Evolutionary conservation across 2,888 invertebrate genomes (phyloP), one percentile per base, ranked within the genome.

Genomic region (Callyntrura sp.): DNA sequence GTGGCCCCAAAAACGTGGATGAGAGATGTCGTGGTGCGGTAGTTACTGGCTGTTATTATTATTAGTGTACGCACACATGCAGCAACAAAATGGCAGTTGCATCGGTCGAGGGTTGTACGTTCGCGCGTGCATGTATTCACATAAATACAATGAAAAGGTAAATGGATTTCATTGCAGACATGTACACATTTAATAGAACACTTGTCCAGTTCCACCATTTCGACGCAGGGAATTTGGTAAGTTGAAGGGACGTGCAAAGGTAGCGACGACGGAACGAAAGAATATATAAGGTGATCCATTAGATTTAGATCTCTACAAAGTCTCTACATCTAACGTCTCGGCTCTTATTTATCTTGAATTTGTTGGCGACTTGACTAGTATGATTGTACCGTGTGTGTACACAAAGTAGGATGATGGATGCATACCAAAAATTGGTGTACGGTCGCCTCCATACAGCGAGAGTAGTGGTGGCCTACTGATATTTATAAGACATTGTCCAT

Each of bases 41-140:
- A 17, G n/a, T 14, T 14, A 48, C 20, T 45, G 35, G n/a, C 25
- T 45, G 9, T 48, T 73, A 51, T 73, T 73, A 73, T 73, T 73
- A 51, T 73, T 73, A 1, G 25, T 62, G 62, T 62, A 62, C n/a
- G 51, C 28, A 73, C 48, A 76, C 25, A 76, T 76, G 48, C 70
- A 62, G 62, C 35, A 68, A 14, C n/a, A n/a, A 68, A 68, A 35
- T 68, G 28, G 35, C n/a, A 6, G 35, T 68, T 68, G 68, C 35
- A 68, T 35, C 4, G 35, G 3, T 35, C 35, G 35, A 35, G 35
- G 35, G 2, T 35, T 35, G 6, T 35, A 35, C 6, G 35, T 35
- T 35, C 35, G 35, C 35, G 35, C 35, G 57, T 57, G 17, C 57
- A 57, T 57, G 57, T 17, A 57, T 57, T 20, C 12, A 11, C 14